A percentile compares a stretch with the other conserved stretches of the same genome.
phyloP scores from a whole-genome alignment of 2,113 vertebrate species.

The Entomyzon cyanotis region DNA sequence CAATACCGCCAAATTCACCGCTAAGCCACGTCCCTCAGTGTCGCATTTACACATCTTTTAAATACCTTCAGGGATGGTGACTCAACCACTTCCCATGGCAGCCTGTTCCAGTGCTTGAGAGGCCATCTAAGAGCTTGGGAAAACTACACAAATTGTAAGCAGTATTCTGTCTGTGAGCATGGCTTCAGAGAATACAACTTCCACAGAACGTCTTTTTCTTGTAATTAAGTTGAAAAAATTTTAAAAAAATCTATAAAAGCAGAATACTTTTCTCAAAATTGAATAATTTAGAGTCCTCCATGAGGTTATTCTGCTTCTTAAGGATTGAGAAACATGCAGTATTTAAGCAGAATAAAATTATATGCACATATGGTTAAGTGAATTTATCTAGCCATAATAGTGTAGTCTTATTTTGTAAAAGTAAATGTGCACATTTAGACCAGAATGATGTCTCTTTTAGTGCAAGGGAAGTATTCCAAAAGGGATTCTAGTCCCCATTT shows the following conservation, averaged over 20 bases:
- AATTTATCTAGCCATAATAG: conserved; percentile 21
- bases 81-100: neutral
- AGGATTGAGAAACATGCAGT: neutral
- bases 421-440: conserved; percentile 24
- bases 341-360: conserved; percentile 4
- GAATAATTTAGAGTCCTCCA: neutral
- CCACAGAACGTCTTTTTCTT: neutral
- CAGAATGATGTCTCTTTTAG: neutral
- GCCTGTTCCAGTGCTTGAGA: neutral
- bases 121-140: neutral
- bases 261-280: neutral
- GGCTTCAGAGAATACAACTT: neutral
- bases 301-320: neutral
- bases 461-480: neutral
- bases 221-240: neutral
- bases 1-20: neutral
- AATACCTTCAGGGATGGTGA: neutral
- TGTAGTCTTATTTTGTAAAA: neutral
- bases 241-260: neutral
- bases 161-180: neutral
- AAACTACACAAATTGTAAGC: neutral
- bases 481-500: neutral
- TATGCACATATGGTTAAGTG: conserved; percentile 41
- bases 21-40: neutral
- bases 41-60: neutral